Evolutionary conservation across 2,113 vertebrate genomes (phyloP).

Genomic region (Tychaedon coryphoeus): DNA sequence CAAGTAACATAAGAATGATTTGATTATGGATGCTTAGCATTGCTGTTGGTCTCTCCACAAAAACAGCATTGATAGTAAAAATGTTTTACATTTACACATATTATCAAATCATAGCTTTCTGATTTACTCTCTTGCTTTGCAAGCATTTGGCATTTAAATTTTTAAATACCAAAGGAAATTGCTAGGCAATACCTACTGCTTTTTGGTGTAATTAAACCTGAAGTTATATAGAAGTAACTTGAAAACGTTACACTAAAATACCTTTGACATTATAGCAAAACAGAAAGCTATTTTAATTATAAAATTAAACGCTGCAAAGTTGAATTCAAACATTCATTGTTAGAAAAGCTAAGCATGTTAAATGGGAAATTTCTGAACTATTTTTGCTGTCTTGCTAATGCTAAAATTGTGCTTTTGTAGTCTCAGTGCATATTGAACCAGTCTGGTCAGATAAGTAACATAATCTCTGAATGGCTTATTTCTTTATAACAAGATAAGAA

Average conservation of each 20-base stretch:
- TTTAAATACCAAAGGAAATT: neutral
- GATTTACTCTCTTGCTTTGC: neutral
- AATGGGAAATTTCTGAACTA: neutral
- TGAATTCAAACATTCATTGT: neutral
- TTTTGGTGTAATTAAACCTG: neutral
- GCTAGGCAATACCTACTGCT: neutral
- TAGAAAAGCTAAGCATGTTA: neutral
- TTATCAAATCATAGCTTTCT: neutral
- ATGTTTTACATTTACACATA: neutral
- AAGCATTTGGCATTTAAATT: neutral
- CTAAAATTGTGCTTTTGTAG: neutral
- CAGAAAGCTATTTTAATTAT: neutral
- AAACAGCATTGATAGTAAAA: neutral
- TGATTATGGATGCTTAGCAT: neutral
- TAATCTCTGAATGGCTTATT: neutral
- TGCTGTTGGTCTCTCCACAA: neutral
- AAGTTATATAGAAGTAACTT: neutral
- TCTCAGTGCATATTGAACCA: neutral
- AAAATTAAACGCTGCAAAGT: neutral
- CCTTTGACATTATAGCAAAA: neutral
- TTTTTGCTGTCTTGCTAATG: neutral
- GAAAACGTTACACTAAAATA: neutral
- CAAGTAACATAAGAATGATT: rapidly evolving
- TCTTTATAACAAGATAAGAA: neutral
- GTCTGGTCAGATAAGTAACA: neutral